Base-by-base conservation (phyloP, 2,797 vertebrate genomes). In the Sternarchorhynchus goeldii region DNA sequence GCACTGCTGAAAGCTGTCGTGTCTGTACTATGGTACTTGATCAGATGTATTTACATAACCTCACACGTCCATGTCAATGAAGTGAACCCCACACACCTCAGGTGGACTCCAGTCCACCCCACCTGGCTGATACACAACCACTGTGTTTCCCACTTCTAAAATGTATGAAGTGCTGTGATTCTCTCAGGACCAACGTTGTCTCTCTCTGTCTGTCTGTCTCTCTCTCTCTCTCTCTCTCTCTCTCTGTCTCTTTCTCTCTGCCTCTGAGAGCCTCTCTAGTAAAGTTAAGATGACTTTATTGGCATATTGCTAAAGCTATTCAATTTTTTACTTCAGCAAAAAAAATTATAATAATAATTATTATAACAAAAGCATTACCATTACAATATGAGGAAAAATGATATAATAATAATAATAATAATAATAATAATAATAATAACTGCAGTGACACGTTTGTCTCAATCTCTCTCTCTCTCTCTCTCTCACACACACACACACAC, bases 181-280 rank as follows among this genome's bases (percentile, higher is more conserved):
- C 78, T 69, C 72, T 50, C 25, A 66, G 36, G 21, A 67, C 70
- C 60, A 57, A 4, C 4, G 4, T 36, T 36, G 34, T 66, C 41
- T 71, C 41, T 63, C 41, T 62, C 69, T 58, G 45, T 75, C 78
- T 78, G 63, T 66, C 41, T 74, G 88, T 91, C 90, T 88, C 90
- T 84, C 83, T 59, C 55, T 62, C 57, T 55, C 88, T 32, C 67
- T 64, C 69, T 31, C 58, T 6, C 25, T 59, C 55, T 76, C 55
- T 41, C 20, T 50, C 50, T 31, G 57, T 62, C 72, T 64, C 76
- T 41, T 89, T 91, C 89, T 88, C 89, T 85, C 83, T 57, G 73
- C 68, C 55, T 66, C 88, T 25, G 25, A 25, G 25, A 57, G 62
- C 76, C 73, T 82, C 83, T 75, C 72, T 25, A 25, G 25, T 25